phyloP scores from a whole-genome alignment of 2,797 vertebrate genomes.

The Acrocephalus scirpaceus region DNA sequence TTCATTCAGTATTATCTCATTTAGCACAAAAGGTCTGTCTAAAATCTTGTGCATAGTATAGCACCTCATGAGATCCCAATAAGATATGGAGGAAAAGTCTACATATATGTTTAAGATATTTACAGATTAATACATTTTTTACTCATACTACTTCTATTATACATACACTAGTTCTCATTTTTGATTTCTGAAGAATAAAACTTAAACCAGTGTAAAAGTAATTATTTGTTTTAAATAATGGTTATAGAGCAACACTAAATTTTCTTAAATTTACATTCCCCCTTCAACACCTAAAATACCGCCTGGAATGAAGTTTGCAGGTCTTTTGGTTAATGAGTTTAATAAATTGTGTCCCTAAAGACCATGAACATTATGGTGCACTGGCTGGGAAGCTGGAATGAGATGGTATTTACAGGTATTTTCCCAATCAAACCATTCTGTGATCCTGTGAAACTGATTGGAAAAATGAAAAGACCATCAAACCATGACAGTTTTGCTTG shows the following conservation, averaged over 20 bases:
- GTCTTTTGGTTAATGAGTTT: neutral
- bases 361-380: neutral
- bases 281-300: neutral
- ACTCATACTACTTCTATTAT: neutral
- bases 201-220: neutral
- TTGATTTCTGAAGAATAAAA: neutral
- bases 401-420: neutral
- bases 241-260: neutral
- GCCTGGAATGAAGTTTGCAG: neutral
- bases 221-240: neutral
- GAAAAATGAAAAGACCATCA: neutral
- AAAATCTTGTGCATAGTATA: neutral
- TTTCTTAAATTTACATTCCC: neutral
- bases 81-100: neutral
- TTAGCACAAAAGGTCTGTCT: neutral
- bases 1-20: neutral
- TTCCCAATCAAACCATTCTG: neutral
- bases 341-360: neutral
- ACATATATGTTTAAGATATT: neutral
- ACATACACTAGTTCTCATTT: neutral
- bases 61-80: neutral
- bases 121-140: neutral
- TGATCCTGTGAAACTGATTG: neutral
- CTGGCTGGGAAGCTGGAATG: rapidly evolving
- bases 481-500: neutral